Conservation (phyloP, 2,888 invertebrate genomes). For the Gari tellinella region DNA sequence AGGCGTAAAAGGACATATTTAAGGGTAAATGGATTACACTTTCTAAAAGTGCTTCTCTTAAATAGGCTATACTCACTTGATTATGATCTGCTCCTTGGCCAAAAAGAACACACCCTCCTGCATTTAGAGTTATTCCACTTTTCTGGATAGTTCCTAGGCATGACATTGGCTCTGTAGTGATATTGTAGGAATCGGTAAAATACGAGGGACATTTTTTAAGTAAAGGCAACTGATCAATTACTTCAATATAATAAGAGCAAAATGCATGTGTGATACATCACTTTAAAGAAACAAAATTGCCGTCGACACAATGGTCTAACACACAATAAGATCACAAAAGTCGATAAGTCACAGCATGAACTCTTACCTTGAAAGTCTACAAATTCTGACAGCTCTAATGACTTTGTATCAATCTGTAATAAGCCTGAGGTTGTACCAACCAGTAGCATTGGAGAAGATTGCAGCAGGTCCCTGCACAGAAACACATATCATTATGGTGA, state of each 20-base stretch:
- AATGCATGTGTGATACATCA: not conserved
- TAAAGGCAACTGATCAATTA: too few species aligned
- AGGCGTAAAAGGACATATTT: too few species aligned
- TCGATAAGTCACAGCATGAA: too few species aligned
- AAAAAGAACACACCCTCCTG: constrained; percentile 63
- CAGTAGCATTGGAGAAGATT: constrained; percentile 71
- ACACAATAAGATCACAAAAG: too few species aligned
- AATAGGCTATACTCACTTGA: constrained; percentile 50
- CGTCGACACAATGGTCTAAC: too few species aligned
- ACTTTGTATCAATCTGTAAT: constrained; percentile 76
- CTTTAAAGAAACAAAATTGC: too few species aligned
- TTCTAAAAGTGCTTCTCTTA: too few species aligned
- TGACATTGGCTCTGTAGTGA: not conserved
- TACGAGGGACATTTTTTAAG: too few species aligned
- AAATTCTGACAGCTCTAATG: constrained; percentile 68
- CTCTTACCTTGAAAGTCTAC: constrained; percentile 68
- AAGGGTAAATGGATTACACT: too few species aligned
- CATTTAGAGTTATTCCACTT: constrained; percentile 53
- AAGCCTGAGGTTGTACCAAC: constrained; percentile 76
- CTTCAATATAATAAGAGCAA: too few species aligned
- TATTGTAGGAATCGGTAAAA: too few species aligned
- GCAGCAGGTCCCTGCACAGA: constrained; percentile 70
- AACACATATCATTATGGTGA: too few species aligned
- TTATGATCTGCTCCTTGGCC: constrained; percentile 57
- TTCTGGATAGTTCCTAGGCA: constrained; percentile 29